Base-by-base conservation (phyloP, 1,140 invertebrate species). In the Maniola jurtina region DNA sequence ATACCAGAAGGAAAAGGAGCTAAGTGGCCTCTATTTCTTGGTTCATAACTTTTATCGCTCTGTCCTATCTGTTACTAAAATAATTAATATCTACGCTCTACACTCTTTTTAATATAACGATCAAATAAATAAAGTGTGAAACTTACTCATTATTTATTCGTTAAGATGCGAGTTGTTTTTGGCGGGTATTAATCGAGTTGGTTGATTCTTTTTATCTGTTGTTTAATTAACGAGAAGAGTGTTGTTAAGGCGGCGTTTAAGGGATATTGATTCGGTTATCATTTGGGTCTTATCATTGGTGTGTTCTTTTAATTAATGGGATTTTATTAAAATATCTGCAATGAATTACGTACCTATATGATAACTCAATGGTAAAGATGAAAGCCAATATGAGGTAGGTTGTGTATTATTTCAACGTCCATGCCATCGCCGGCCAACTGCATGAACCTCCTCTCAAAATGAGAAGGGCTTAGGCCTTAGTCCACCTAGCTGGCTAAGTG, bases 261-360 rank as follows among this genome's bases (percentile, higher is more conserved):
- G 71, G 74, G 73, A 76, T 76, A 80, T 77, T 72, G 73, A 75
- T 77, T 77, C 74, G 73, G 75, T 75, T 71, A 73, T 80, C n/a
- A n/a, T n/a, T n/a, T n/a, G n/a, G n/a, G n/a, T n/a, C n/a, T n/a
- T n/a, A n/a, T n/a, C 66, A 62, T 67, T 34, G 61, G 36, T 62
- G 59, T 35, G 25, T 13, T 55, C 8, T 54, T 54, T 54, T 54
- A 54, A 16, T 52, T 7, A 52, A 52, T 52, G 48, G 48, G 6
- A 25, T 52, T 52, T 52, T 52, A 52, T 52, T 52, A 52, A 52
- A 16, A 52, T 13, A 11, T 45, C 42, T 45, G 9, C 9, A 11
- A 45, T 45, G 1, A 25, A 25, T 25, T 25, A 25, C 25, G 4
- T 25, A 25, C 4, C 25, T 1, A 25, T 25, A 25, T 4, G 25